These are phyloP conservation scores for Takifugu bimaculatus DNA, from an alignment of 2,113 vertebrate species.

Conservation along the genomic window DNA sequence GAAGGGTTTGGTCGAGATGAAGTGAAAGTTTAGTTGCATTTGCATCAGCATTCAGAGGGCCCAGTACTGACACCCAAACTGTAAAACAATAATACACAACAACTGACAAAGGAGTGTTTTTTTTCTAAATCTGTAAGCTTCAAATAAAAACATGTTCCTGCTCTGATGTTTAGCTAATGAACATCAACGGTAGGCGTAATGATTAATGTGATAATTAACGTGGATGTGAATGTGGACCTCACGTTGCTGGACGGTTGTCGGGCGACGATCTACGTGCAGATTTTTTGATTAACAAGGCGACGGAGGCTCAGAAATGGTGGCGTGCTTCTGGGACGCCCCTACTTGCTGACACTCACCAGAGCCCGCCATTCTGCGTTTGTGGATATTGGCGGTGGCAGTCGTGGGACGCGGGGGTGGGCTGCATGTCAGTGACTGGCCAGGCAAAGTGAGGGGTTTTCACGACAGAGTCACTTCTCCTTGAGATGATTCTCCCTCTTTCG, in stretches of 20 bases:
- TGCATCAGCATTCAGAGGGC: no score
- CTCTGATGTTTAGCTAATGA: constrained; percentile 23
- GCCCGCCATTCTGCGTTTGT: background rate
- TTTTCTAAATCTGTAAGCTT: background rate
- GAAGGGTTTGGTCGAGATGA: no score
- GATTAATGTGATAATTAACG: no score
- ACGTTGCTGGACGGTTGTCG: background rate
- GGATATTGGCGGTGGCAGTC: constrained; percentile 13
- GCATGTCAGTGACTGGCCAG: constrained; percentile 23
- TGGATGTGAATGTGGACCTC: constrained; percentile 7
- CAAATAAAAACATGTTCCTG: constrained; percentile 13
- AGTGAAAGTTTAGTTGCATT: no score
- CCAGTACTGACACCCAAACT: background rate
- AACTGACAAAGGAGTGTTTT: background rate
- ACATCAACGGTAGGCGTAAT: background rate
- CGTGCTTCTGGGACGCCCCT: no score
- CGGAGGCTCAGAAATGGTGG: no score
- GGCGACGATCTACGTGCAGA: no score
- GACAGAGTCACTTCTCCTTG: constrained; percentile 61
- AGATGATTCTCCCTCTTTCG: constrained; percentile 43
- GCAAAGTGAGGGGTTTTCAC: constrained; percentile 40
- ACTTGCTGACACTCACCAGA: no score
- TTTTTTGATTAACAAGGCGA: background rate
- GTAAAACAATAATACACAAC: constrained; percentile 10
- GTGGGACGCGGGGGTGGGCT: constrained; percentile 24